Percentiles rank a stretch among this genome's conserved stretches.
Evolutionary conservation across 2,113 vertebrate genomes (phyloP).

Genomic region (zebrafish (Danio rerio)): DNA sequence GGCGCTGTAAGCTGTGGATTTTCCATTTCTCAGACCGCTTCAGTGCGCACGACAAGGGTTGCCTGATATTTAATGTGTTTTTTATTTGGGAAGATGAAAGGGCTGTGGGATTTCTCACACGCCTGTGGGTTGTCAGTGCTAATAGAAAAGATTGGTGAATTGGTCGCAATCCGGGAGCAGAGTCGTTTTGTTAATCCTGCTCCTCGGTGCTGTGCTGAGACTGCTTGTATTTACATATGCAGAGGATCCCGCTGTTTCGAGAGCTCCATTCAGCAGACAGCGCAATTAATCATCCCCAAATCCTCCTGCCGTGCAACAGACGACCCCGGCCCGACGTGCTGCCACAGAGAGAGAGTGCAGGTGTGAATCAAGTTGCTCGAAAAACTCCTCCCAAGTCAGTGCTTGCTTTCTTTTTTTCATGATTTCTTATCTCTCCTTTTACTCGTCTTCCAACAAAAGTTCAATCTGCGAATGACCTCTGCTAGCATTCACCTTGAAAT

Average conservation of each 20-base stretch:
- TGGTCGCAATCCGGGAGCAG: conserved; percentile 71
- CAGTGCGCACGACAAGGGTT: conserved; percentile 18
- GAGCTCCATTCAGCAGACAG: conserved; percentile 86
- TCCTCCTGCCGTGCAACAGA: conserved; percentile 82
- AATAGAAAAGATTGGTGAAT: conserved; percentile 78
- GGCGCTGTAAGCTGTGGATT: background rate
- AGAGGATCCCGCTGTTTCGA: conserved; percentile 87
- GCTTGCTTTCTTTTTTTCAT: conserved; percentile 57
- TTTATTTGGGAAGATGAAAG: conserved; percentile 63
- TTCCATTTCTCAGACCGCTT: conserved; percentile 32
- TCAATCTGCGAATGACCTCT: conserved; percentile 33
- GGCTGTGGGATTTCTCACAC: conserved; percentile 62
- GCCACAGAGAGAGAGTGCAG: conserved; percentile 85
- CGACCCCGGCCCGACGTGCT: conserved; percentile 81
- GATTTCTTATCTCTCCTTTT: conserved; percentile 55
- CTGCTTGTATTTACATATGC: conserved; percentile 88
- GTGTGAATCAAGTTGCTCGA: conserved; percentile 84
- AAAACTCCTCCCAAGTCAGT: conserved; percentile 63
- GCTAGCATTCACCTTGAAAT: conserved; percentile 11
- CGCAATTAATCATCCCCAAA: conserved; percentile 95
- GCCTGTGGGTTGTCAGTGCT: conserved; percentile 69
- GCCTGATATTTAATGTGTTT: conserved; percentile 57
- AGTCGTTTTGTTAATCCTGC: conserved; percentile 85
- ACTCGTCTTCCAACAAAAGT: conserved; percentile 40
- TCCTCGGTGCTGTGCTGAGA: conserved; percentile 80